Evolutionary conservation across 1,140 invertebrate genomes (phyloP).

Genomic region (Drosophila funebris): DNA sequence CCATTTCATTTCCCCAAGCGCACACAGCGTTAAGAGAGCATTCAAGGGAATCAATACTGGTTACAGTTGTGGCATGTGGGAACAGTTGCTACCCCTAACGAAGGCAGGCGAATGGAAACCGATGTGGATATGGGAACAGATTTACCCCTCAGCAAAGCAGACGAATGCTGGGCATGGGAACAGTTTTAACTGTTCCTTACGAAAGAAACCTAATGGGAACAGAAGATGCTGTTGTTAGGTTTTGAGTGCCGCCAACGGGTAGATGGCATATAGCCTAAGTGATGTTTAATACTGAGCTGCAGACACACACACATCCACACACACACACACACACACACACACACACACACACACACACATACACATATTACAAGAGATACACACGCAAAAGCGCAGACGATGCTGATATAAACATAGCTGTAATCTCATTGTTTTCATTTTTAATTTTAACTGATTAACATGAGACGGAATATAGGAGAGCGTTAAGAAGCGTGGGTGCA

Average conservation of each 20-base stretch:
- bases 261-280: slow-evolving; percentile 41
- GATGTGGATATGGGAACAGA: too few relatives aligned
- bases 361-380: not conserved
- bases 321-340: not conserved
- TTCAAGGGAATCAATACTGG: slow-evolving; percentile 53
- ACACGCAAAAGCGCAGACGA: not conserved
- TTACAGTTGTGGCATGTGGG: slow-evolving; percentile 11
- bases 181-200: too few relatives aligned
- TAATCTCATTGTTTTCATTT: slow-evolving; percentile 4
- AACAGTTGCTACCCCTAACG: slow-evolving; percentile 23
- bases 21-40: slow-evolving; percentile 20
- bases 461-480: not conserved
- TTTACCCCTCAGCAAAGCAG: too few relatives aligned
- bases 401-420: not conserved
- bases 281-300: slow-evolving; percentile 49
- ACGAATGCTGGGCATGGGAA: too few relatives aligned
- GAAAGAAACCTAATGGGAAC: slow-evolving; percentile 29
- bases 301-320: not conserved
- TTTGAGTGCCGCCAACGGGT: slow-evolving; percentile 22
- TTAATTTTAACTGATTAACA: slow-evolving; percentile 12
- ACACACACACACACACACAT: not conserved
- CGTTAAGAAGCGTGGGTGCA: not conserved
- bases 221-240: slow-evolving; percentile 8
- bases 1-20: not conserved
- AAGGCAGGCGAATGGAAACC: slow-evolving; percentile 27